These are phyloP conservation scores for Hetaerina titia DNA, from an alignment of 2,888 invertebrate genomes.

Conservation along the genomic window DNA sequence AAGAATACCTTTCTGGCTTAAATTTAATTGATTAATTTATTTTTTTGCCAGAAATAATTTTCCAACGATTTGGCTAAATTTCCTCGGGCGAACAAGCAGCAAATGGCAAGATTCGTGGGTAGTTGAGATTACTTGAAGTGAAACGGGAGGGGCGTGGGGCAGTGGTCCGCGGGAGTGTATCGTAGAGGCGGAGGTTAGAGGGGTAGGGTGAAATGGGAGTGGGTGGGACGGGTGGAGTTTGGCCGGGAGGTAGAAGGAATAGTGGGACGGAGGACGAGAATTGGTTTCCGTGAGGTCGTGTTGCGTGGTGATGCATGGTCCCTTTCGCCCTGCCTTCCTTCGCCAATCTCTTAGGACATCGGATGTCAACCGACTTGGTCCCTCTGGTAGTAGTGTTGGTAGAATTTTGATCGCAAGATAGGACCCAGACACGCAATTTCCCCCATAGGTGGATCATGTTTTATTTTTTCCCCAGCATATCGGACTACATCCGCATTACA, in stretches of 20 bases:
- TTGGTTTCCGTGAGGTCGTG: conserved; percentile 29
- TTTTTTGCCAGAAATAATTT: background rate
- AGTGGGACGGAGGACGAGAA: conserved; percentile 6
- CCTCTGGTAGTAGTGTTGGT: background rate
- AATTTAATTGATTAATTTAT: background rate
- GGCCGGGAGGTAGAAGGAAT: background rate
- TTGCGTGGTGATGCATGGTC: conserved; percentile 50
- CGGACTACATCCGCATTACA: conserved; percentile 43
- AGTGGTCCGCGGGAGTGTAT: background rate
- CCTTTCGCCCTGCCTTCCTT: conserved; percentile 2
- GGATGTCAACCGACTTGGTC: background rate
- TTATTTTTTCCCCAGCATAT: background rate
- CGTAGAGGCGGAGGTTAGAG: background rate
- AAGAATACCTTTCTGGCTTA: background rate
- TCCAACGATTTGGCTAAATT: background rate
- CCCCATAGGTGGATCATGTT: background rate
- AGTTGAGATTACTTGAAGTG: background rate
- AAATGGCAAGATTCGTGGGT: background rate
- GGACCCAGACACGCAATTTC: conserved; percentile 56
- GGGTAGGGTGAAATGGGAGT: background rate
- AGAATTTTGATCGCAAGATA: conserved; percentile 58
- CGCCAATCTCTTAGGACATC: conserved; percentile 58
- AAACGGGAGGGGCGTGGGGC: too few relatives aligned
- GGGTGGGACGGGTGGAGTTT: background rate
- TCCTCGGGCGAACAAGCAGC: background rate